phyloP scores from a whole-genome alignment of 2,797 vertebrate genomes.

The Danio kyathit region DNA sequence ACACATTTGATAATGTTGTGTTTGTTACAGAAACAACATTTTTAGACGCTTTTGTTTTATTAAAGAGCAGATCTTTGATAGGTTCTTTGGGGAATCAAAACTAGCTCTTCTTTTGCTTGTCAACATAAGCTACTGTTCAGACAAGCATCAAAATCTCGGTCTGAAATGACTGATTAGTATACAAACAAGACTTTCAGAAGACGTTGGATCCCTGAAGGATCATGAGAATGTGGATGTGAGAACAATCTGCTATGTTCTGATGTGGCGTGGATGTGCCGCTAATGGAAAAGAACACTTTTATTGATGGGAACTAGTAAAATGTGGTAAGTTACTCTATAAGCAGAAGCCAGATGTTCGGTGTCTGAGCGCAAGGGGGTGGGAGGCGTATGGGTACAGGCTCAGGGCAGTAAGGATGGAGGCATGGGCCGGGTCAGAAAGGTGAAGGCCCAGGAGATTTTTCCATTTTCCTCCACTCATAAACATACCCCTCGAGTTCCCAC shows the following conservation, averaged over 20 bases:
- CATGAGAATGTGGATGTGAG: constrained; percentile 24
- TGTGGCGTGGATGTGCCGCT: neutral
- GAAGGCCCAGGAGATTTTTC: constrained; percentile 66
- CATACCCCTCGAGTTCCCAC: constrained; percentile 72
- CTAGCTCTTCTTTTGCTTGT: too few species aligned
- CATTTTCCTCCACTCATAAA: constrained; percentile 60
- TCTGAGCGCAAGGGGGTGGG: constrained; percentile 55
- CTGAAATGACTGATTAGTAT: too few species aligned
- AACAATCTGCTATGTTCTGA: neutral
- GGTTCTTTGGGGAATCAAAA: too few species aligned
- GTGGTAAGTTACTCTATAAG: constrained; percentile 28
- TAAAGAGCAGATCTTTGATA: too few species aligned
- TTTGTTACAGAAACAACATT: too few species aligned
- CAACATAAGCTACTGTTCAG: too few species aligned
- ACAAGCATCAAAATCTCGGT: too few species aligned
- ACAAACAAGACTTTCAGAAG: neutral
- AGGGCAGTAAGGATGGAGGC: constrained; percentile 38
- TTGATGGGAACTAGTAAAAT: constrained; percentile 47
- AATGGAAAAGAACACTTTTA: constrained; percentile 42
- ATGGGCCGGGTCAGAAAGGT: constrained; percentile 54
- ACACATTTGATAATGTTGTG: too few species aligned
- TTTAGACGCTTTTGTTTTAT: too few species aligned
- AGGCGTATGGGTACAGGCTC: constrained; percentile 53
- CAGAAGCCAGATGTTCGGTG: constrained; percentile 49
- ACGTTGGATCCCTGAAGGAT: neutral